phyloP scores from a whole-genome alignment of 1,140 invertebrate species.

The Charaxes varanes region DNA sequence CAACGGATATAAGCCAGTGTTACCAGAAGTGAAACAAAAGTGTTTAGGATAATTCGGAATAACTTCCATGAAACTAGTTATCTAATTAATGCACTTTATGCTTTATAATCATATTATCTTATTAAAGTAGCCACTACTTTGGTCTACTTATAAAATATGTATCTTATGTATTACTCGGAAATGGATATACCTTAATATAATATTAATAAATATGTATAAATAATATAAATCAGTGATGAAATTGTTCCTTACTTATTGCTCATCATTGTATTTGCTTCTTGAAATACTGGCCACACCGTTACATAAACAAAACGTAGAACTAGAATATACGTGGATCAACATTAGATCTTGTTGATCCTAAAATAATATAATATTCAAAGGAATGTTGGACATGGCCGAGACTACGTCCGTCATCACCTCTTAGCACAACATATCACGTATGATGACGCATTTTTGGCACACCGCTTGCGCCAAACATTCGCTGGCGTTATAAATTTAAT shows the following conservation, averaged over 20 bases:
- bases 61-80: no score
- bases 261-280: slow-evolving; percentile 10
- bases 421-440: slow-evolving; percentile 8
- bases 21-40: slow-evolving; percentile 43
- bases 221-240: no score
- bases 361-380: slow-evolving; percentile 7
- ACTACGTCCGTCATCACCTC: slow-evolving; percentile 8
- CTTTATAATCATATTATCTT: no score
- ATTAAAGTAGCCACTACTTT: no score
- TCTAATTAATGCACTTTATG: no score
- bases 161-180: no score
- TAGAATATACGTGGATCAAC: no score
- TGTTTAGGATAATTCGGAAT: slow-evolving; percentile 7
- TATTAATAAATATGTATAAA: no score
- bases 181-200: no score
- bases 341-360: slow-evolving; percentile 1
- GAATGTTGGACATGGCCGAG: slow-evolving; percentile 10
- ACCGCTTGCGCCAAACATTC: slow-evolving; percentile 1
- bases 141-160: no score
- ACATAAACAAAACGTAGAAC: neutral
- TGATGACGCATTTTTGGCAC: slow-evolving; percentile 11
- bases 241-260: no score
- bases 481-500: slow-evolving; percentile 3
- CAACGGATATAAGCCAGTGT: slow-evolving; percentile 34
- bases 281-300: slow-evolving; percentile 16